Percentiles rank a stretch among this genome's conserved stretches.
Evolutionary conservation across 1,140 invertebrate genomes (phyloP).

Genomic region (Dendrolimus kikuchii): DNA sequence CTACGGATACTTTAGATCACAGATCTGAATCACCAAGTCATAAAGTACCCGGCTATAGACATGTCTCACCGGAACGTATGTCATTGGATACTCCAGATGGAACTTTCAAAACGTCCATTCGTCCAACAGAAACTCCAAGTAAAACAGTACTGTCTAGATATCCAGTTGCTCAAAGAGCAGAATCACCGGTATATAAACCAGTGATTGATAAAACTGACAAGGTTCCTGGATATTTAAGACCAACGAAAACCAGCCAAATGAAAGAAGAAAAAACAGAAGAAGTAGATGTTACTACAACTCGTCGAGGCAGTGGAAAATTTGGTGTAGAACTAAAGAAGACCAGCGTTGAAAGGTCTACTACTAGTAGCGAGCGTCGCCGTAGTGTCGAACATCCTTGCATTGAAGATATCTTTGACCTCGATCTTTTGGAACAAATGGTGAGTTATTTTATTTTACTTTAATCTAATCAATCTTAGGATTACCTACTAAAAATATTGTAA

Average conservation of each 20-base stretch:
- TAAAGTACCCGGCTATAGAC: no score
- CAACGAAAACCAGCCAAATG: conserved; percentile 52
- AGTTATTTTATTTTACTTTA: conserved; percentile 26
- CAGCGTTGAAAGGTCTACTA: conserved; percentile 58
- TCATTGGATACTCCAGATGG: no score
- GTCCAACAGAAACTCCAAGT: conserved; percentile 21
- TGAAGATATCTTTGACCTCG: conserved; percentile 80
- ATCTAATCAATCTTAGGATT: conserved; percentile 7
- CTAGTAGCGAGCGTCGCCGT: conserved; percentile 54
- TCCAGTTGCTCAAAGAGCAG: conserved; percentile 20
- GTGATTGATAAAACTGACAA: conserved; percentile 34
- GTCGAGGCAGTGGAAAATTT: conserved; percentile 75
- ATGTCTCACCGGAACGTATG: no score
- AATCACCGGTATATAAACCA: conserved; percentile 22
- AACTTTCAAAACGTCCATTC: conserved; percentile 28
- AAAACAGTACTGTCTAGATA: conserved; percentile 27
- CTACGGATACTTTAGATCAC: conserved; percentile 7
- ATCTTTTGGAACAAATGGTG: conserved; percentile 79
- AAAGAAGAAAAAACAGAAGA: conserved; percentile 48
- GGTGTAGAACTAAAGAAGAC: conserved; percentile 75
- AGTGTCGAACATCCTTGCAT: conserved; percentile 72
- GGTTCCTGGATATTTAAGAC: conserved; percentile 45
- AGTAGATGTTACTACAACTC: conserved; percentile 52
- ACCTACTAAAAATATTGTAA: background rate
- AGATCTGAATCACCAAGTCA: no score